Base-by-base conservation (phyloP, 2,888 invertebrate genomes). In the Cremastinae sp. region DNA sequence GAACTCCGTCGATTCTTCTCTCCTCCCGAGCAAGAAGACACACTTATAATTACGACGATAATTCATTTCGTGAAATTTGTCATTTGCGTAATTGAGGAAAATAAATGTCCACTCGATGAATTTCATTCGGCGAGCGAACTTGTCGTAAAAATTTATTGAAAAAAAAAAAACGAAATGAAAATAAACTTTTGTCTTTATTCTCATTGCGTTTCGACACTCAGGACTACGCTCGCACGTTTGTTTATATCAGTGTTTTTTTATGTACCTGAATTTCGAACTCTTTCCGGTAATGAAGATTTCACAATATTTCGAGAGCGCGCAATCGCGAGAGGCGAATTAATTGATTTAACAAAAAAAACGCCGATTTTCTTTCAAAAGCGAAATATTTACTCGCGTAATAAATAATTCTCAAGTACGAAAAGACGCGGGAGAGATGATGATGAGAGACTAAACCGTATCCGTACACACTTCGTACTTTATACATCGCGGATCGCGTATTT, bases 381-480 rank as follows among this genome's bases (percentile, higher is more conserved):
- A 43, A 22, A 22, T 53, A 43, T 70, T 3, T 70, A n/a, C 20
- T 1, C 53, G 51, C 55, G 43, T 1, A 61, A 22, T 39, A n/a
- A 22, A n/a, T n/a, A n/a, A n/a, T n/a, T n/a, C n/a, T n/a, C n/a
- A 66, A 39, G 62, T 20, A 35, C 16, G n/a, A 39, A 53, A 62
- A 22, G 51, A 59, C 76, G 64, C 68, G 10, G 53, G 58, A 65
- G 51, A 55, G 51, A 61, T 68, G 69, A 73, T 62, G 45, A 64
- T 69, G 64, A 55, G 47, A 73, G 75, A 71, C 72, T 66, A n/a
- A 68, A 75, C 68, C 72, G 66, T 64, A 43, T 37, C 20, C 56
- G 56, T 55, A n/a, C 58, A 56, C 37, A 37, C 66, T 75, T 51
- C 66, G 47, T 16, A 55, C 73, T 74, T 66, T 71, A 66, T 75